phyloP scores from a whole-genome alignment of 1,140 invertebrate species.

The Pristionchus pacificus region DNA sequence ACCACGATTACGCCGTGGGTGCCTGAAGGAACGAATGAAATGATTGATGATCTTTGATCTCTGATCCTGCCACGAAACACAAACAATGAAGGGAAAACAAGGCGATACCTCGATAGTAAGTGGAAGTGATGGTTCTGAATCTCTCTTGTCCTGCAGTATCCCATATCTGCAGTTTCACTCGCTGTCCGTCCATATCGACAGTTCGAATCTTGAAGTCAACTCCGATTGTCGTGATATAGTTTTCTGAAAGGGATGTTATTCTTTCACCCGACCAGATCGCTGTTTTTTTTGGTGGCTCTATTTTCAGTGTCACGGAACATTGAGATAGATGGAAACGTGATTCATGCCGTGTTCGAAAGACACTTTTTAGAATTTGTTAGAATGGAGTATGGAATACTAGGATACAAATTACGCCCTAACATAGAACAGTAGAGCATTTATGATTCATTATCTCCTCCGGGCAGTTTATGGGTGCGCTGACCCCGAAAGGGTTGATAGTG shows the following conservation, averaged over 20 bases:
- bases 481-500: too few relatives aligned
- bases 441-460: too few relatives aligned
- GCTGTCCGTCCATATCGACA: conserved; percentile 84
- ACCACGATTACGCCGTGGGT: conserved; percentile 98
- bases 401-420: too few relatives aligned
- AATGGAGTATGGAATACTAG: too few relatives aligned
- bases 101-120: conserved; percentile 61
- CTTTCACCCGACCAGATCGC: too few relatives aligned
- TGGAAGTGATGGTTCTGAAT: conserved; percentile 90
- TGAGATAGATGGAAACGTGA: too few relatives aligned
- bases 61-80: not conserved
- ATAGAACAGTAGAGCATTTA: too few relatives aligned
- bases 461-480: too few relatives aligned
- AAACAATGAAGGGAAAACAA: conserved; percentile 25
- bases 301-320: too few relatives aligned
- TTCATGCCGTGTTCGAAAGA: too few relatives aligned
- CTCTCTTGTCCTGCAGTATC: conserved; percentile 70
- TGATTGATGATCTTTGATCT: not conserved
- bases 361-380: too few relatives aligned
- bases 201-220: conserved; percentile 99
- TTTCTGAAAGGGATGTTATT: conserved; percentile 64
- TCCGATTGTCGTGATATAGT: conserved; percentile 98
- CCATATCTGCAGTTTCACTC: conserved; percentile 96
- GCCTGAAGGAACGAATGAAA: conserved; percentile 62
- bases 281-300: too few relatives aligned